Conservation (phyloP, 2,113 vertebrate genomes). For the Semicossyphus pulcher region DNA sequence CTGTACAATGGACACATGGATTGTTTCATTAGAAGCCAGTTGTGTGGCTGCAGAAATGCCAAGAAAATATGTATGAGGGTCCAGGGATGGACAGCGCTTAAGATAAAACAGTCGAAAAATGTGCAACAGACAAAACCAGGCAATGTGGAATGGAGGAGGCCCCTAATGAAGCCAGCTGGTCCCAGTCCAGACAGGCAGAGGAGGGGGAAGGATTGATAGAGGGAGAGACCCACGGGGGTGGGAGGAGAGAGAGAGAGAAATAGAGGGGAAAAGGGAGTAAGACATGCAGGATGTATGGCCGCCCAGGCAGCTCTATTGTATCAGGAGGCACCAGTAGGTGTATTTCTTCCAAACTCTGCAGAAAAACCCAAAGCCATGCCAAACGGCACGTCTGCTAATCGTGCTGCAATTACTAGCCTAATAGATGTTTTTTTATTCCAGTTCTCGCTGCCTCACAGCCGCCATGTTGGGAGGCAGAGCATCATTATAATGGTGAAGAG, state of each 20-base stretch:
- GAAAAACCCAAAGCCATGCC: slow-evolving; percentile 78
- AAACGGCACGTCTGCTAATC: slow-evolving; percentile 86
- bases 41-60: slow-evolving; percentile 80
- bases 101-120: slow-evolving; percentile 87
- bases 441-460: slow-evolving; percentile 52
- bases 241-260: slow-evolving; percentile 68
- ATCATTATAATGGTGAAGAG: slow-evolving; percentile 22
- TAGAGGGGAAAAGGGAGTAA: slow-evolving; percentile 70
- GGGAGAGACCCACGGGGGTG: slow-evolving; percentile 73
- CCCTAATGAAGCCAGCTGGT: slow-evolving; percentile 89
- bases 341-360: slow-evolving; percentile 83
- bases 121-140: slow-evolving; percentile 86
- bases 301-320: slow-evolving; percentile 86
- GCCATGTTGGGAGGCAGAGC: slow-evolving; percentile 73
- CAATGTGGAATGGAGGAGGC: slow-evolving; percentile 84
- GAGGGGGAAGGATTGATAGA: slow-evolving; percentile 82
- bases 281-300: slow-evolving; percentile 86
- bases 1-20: slow-evolving; percentile 83
- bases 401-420: slow-evolving; percentile 85
- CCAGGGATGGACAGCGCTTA: slow-evolving; percentile 83
- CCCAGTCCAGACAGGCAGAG: slow-evolving; percentile 84
- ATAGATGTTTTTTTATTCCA: slow-evolving; percentile 80
- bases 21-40: slow-evolving; percentile 87
- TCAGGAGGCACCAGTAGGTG: slow-evolving; percentile 86
- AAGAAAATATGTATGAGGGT: slow-evolving; percentile 85